Evolutionary conservation across 2,113 vertebrate genomes (phyloP), one percentile per base, ranked within the genome.

Genomic region (Centropristis striata): DNA sequence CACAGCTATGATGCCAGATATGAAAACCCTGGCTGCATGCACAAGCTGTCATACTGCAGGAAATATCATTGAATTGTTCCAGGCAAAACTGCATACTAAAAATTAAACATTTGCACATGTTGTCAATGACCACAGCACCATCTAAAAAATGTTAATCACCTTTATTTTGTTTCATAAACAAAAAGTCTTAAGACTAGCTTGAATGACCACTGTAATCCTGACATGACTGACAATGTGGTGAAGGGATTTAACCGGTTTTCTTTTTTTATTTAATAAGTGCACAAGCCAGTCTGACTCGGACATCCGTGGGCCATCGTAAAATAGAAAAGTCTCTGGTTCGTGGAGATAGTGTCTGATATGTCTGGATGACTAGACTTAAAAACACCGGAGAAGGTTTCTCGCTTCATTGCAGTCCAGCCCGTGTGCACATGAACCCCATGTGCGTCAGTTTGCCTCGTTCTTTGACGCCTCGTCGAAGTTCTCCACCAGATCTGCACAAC

Each of bases 391-490:
- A 93, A 65, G 74, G 58, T 78, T 66, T 80, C 54, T 71, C 61
- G 58, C 81, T 91, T 80, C 77, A 54, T n/a, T 67, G 85, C 86
- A 84, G 90, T 92, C 76, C 82, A 83, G 78, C 83, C 75, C 32
- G 49, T 32, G 64, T 50, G 75, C 71, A 68, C n/a, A 1, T 13
- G 21, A 63, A 25, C 37, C 36, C 47, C 54, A 1, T 1, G 12
- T 47, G 36, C 12, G 36, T 96, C 95, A 98, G 95, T 98, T 97
- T 64, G 97, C 97, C 94, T 99, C 97, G 63, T 98, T 98, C 95
- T 99, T 99, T 64, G 98, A 99, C n/a, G 98, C 97, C 92, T 99
- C 98, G 80, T 99, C 97, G 84, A 99, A 99, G 93, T 99, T 99
- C 96, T 99, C 97, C 96, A 99, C 98, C 67, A 99, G 96, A 95